phyloP scores from a whole-genome alignment of 2,888 invertebrate genomes.

The Acleris literana region DNA sequence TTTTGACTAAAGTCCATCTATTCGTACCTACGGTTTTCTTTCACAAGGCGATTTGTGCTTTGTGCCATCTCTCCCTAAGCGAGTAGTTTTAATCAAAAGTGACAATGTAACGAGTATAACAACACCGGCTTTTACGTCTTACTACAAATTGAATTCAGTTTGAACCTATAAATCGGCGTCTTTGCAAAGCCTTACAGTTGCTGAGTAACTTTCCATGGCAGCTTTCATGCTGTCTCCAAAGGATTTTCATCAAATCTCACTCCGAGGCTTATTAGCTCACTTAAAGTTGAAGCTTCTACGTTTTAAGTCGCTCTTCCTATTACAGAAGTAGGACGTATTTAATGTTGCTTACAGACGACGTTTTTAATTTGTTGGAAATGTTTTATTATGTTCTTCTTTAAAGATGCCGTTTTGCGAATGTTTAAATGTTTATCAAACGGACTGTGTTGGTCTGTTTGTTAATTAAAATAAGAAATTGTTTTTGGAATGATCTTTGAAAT shows the following conservation, averaged over 20 bases:
- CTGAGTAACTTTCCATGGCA: slow-evolving; percentile 18
- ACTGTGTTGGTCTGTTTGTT: too few relatives aligned
- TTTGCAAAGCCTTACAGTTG: not conserved
- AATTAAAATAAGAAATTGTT: too few relatives aligned
- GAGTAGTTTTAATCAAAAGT: too few relatives aligned
- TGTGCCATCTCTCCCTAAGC: too few relatives aligned
- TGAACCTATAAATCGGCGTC: not conserved
- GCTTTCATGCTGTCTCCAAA: slow-evolving; percentile 31
- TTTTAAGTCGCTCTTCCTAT: slow-evolving; percentile 13
- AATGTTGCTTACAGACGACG: slow-evolving; percentile 1
- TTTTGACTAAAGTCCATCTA: too few relatives aligned
- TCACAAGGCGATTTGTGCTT: too few relatives aligned
- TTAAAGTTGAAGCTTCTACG: slow-evolving; percentile 19
- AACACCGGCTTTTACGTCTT: not conserved
- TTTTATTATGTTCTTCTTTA: too few relatives aligned
- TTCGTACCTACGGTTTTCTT: too few relatives aligned
- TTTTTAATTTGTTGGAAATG: slow-evolving; percentile 6
- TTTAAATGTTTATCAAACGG: too few relatives aligned
- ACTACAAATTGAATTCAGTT: slow-evolving; percentile 8
- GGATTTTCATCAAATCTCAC: slow-evolving; percentile 29
- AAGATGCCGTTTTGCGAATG: too few relatives aligned
- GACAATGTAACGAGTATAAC: not conserved
- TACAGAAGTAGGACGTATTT: slow-evolving; percentile 10
- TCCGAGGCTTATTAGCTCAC: slow-evolving; percentile 30
- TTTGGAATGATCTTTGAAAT: too few relatives aligned